Percentiles rank a stretch among this genome's conserved stretches.
Evolutionary conservation across 2,888 invertebrate species (phyloP).

Genomic region (Hydropsyche betteni): DNA sequence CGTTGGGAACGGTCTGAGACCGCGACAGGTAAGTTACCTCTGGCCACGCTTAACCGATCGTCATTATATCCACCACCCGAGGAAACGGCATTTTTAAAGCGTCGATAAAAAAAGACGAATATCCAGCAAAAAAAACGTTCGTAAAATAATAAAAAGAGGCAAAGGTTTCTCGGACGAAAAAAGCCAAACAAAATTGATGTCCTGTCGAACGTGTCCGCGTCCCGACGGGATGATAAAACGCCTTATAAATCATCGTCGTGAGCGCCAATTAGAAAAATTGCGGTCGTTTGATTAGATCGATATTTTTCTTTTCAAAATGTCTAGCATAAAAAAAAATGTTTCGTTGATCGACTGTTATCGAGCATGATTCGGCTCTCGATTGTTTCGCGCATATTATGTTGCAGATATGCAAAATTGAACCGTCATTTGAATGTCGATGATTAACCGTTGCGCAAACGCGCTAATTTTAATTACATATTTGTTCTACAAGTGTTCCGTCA

Average conservation of each 20-base stretch:
- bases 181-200: constrained; percentile 28
- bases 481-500: too few species aligned
- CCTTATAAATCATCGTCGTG: constrained; percentile 34
- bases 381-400: too few species aligned
- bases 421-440: too few species aligned
- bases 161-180: not conserved
- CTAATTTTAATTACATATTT: too few species aligned
- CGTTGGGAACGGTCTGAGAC: constrained; percentile 21
- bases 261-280: constrained; percentile 42
- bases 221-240: constrained; percentile 36
- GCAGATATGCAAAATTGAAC: too few species aligned
- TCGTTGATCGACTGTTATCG: too few species aligned
- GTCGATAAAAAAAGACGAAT: constrained; percentile 2
- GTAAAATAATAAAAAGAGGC: too few species aligned
- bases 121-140: not conserved
- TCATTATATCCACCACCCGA: constrained; percentile 21
- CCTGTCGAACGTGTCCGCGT: constrained; percentile 13
- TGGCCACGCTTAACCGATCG: constrained; percentile 37
- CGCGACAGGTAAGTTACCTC: constrained; percentile 38
- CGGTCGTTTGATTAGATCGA: constrained; percentile 30
- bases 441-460: too few species aligned
- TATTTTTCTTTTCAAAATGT: not conserved
- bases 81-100: constrained; percentile 29
- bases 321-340: too few species aligned
- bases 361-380: too few species aligned